Evolutionary conservation across 2,113 vertebrate species (phyloP).

Genomic region (Coryphaenoides rupestris): DNA sequence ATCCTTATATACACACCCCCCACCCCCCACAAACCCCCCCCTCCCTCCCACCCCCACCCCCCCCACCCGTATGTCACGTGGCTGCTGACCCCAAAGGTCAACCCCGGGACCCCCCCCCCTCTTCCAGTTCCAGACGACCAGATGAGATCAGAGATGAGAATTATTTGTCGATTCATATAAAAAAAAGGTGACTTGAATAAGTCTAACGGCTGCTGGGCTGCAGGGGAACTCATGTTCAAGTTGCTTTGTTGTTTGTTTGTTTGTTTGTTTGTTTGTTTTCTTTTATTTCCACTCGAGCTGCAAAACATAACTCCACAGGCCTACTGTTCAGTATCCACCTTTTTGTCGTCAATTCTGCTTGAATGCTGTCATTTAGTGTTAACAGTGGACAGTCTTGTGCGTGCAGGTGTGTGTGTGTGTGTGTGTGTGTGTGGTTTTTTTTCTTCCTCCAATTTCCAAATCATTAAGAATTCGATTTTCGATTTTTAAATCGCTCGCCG

Average conservation of each 20-base stretch:
- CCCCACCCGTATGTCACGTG: too few relatives aligned
- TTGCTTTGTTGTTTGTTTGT: too few relatives aligned
- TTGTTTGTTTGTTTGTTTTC: not conserved
- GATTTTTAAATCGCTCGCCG: not conserved
- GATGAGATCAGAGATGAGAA: too few relatives aligned
- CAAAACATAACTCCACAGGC: too few relatives aligned
- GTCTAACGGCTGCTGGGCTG: too few relatives aligned
- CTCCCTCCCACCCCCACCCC: slow-evolving; percentile 4
- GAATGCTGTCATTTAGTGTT: slow-evolving; percentile 60
- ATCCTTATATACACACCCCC: too few relatives aligned
- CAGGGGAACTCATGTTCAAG: too few relatives aligned
- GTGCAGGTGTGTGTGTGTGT: slow-evolving; percentile 54
- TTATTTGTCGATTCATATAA: too few relatives aligned
- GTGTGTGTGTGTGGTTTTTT: too few relatives aligned
- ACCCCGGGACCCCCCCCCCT: not conserved
- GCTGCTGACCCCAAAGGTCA: too few relatives aligned
- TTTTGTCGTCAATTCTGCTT: slow-evolving; percentile 27
- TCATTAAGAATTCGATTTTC: slow-evolving; percentile 7
- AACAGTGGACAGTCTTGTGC: slow-evolving; percentile 62
- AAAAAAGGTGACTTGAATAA: too few relatives aligned
- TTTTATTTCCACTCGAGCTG: slow-evolving; percentile 36
- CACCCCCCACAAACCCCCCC: not conserved
- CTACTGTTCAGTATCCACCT: slow-evolving; percentile 23
- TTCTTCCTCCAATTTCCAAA: slow-evolving; percentile 38
- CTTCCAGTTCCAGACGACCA: not conserved